These are phyloP conservation scores for Oreotrochilus melanogaster DNA, from an alignment of 2,113 vertebrate species.

Conservation along the genomic window DNA sequence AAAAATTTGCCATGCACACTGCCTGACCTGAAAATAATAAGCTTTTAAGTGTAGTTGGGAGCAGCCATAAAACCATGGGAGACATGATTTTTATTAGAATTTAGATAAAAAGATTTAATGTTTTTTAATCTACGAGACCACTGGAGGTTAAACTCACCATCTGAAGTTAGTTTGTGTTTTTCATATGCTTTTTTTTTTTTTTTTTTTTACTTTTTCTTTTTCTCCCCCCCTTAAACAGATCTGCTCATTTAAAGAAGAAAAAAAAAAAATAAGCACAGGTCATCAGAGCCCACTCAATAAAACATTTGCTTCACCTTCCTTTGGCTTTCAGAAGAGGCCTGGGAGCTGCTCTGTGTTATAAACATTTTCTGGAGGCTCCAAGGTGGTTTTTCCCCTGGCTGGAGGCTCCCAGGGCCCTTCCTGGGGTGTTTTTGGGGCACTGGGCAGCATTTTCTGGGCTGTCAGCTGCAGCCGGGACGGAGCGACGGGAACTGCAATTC, in stretches of 20 bases:
- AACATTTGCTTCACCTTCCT: slow-evolving; percentile 67
- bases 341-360: slow-evolving; percentile 36
- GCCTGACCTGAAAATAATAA: slow-evolving; percentile 59
- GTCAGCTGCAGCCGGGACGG: slow-evolving; percentile 50
- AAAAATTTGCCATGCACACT: slow-evolving; percentile 1
- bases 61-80: slow-evolving; percentile 63
- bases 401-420: not conserved
- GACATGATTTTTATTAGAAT: slow-evolving; percentile 79
- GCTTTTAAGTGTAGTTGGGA: slow-evolving; percentile 49
- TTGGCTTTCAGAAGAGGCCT: slow-evolving; percentile 58
- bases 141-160: slow-evolving; percentile 79
- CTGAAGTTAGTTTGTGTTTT: slow-evolving; percentile 81
- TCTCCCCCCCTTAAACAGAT: not conserved
- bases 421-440: not conserved
- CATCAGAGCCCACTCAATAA: slow-evolving; percentile 79
- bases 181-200: slow-evolving; percentile 13
- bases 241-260: slow-evolving; percentile 76
- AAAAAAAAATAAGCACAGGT: slow-evolving; percentile 64
- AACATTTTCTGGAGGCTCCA: not conserved
- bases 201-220: too few relatives aligned
- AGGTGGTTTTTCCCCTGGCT: slow-evolving; percentile 16
- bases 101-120: slow-evolving; percentile 76
- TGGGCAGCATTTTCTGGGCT: slow-evolving; percentile 61
- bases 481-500: slow-evolving; percentile 69
- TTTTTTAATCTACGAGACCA: slow-evolving; percentile 62